Base-by-base conservation (phyloP, 2,888 invertebrate species). In the Drosophila rellima region DNA sequence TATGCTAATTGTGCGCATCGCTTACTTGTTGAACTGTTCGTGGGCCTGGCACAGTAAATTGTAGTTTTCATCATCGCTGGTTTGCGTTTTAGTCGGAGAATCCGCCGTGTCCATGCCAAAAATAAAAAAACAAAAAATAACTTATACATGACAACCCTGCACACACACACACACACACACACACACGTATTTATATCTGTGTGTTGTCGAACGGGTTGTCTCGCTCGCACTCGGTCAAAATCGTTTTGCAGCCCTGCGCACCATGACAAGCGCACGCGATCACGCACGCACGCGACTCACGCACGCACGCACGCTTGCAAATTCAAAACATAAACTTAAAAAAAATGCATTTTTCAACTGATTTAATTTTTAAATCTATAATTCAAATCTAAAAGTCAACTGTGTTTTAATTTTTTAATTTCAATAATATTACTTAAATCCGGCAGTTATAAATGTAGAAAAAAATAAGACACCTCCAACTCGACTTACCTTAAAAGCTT, bases 1-100 rank as follows among this genome's bases (percentile, higher is more conserved):
- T 18, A 15, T 6, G 26, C 26, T 0, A 6, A 0, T 18, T 40
- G 10, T 10, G 15, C 18, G 18, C 11, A 18, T 17, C 23, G 37
- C 78, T 78, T 78, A 92, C 92, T 78, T 90, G 62, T 88, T 91
- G 61, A 93, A 92, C 51, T 91, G 90, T 61, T 91, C 90, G 63
- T 91, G 89, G 6, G 92, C 91, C 63, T 90, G 90, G 42, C 90
- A 83, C 39, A 92, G 83, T 54, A 92, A 80, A 64, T 83, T 91
- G 57, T 90, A 91, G 57, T 92, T 91, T 50, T 91, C 86, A 70
- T 89, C 89, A 61, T 90, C 86, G 71, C 73, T 76, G 45, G 70
- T 55, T 70, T 88, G 89, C 71, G 81, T 73, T 81, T 84, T 90
- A 51, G 89, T 89, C 54, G 90, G 89, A 70, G 82, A 86, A 64